A percentile compares a stretch with the other conserved stretches of the same genome.
phyloP scores from a whole-genome alignment of 2,113 vertebrate species.

The Tragelaphus scriptus region DNA sequence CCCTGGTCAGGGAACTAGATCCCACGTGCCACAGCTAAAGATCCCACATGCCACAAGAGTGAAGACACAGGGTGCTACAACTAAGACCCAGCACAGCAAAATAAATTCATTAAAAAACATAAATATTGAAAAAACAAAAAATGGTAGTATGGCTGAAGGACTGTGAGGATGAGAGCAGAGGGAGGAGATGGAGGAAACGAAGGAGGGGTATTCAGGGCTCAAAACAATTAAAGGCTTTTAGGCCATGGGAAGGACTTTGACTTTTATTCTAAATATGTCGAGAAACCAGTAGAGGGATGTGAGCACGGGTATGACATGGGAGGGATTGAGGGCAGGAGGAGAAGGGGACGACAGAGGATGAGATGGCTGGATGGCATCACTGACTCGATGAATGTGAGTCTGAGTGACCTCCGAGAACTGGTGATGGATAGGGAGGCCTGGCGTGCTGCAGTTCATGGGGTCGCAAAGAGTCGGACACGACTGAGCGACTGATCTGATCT shows the following conservation, averaged over 20 bases:
- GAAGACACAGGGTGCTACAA: background rate
- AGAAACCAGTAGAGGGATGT: background rate
- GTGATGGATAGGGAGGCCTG: too few relatives aligned
- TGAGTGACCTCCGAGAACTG: too few relatives aligned
- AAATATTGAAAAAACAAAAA: background rate
- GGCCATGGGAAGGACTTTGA: background rate
- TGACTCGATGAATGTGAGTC: too few relatives aligned
- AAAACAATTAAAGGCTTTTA: background rate
- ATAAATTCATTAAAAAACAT: background rate
- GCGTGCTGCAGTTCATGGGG: too few relatives aligned
- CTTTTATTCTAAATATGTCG: background rate
- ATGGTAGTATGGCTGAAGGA: background rate
- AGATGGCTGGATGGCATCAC: too few relatives aligned
- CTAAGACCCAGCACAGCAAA: background rate
- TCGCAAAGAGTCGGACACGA: too few relatives aligned
- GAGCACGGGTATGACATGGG: background rate
- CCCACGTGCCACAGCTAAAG: background rate
- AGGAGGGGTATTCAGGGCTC: background rate
- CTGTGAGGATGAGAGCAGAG: background rate
- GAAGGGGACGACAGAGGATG: too few relatives aligned
- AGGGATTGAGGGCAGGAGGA: too few relatives aligned
- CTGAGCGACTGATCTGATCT: too few relatives aligned
- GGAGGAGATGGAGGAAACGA: background rate
- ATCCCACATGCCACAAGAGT: background rate
- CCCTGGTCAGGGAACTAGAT: background rate